Evolutionary conservation across 2,888 invertebrate species (phyloP), one percentile per base, ranked within the genome.

Genomic region (Hymenopus coronatus): DNA sequence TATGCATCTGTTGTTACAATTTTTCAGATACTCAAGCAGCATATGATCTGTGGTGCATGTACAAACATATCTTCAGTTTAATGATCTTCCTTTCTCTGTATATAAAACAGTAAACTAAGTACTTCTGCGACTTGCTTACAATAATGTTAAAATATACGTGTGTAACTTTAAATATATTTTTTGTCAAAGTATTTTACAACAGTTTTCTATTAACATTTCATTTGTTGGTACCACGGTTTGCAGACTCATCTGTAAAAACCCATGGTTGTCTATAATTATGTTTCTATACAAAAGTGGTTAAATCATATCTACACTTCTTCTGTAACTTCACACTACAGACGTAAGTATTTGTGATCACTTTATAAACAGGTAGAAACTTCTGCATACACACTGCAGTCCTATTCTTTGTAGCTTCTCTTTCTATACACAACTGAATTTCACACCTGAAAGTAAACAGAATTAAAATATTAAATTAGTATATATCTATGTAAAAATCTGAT

Each of bases 401-500:
- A 9, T 70, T 70, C 25, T 70, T 70, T 70, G 54, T 70, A 70
- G 54, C 54, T 30, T 30, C 20, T n/a, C 33, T 20, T n/a, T 94
- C 40, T 94, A 97, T 91, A 97, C 97, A 93, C 97, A 96, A 93
- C 97, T 97, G 94, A 97, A 97, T 94, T 97, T 97, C 91, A 97
- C 95, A 92, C 94, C 94, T 94, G 92, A 91, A 93, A 93, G 40
- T 40, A 40, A 40, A 40, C 12, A 40, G 12, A 40, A 40, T 40
- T 40, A 40, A 40, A 40, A 1, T 2, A 9, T 40, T 40, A 40
- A 40, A 40, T 30, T n/a, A 30, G 30, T 30, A 30, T 30, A 30
- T 30, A 30, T 4, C 2, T 4, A 30, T 30, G 30, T 30, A 4
- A 4, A 30, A 30, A 30, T 4, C 4, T 30, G 4, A 4, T 30